These are phyloP conservation scores for Sepiola atlantica DNA, from an alignment of 2,888 invertebrate genomes.

Conservation along the genomic window DNA sequence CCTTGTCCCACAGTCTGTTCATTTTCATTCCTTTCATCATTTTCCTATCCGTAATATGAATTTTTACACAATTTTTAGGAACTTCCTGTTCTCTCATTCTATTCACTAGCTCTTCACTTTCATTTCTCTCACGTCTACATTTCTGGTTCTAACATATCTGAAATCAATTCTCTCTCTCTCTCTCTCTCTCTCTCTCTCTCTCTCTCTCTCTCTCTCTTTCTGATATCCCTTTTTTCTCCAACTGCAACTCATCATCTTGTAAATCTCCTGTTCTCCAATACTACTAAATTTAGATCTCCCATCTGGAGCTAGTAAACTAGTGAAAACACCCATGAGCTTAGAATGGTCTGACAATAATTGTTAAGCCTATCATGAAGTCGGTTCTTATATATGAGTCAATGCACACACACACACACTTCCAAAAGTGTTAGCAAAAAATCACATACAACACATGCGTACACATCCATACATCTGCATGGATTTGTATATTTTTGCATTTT, in stretches of 20 bases:
- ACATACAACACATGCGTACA: neutral
- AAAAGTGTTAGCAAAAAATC: neutral
- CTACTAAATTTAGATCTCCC: conserved; percentile 1
- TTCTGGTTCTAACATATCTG: neutral
- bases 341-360: conserved; percentile 8
- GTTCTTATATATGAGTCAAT: neutral
- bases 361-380: neutral
- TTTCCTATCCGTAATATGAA: no score
- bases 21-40: neutral
- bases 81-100: neutral
- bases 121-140: neutral
- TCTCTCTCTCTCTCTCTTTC: neutral
- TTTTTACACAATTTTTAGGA: neutral
- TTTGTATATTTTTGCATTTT: neutral
- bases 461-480: neutral
- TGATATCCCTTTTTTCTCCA: neutral
- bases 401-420: neutral
- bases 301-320: neutral
- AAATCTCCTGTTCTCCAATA: neutral
- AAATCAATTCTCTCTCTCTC: neutral
- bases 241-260: neutral
- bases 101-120: neutral
- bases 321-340: neutral
- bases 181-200: neutral
- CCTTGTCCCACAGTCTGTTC: neutral